These are phyloP conservation scores for Podocnemis expansa DNA, from an alignment of 2,113 vertebrate genomes.

Conservation along the genomic window DNA sequence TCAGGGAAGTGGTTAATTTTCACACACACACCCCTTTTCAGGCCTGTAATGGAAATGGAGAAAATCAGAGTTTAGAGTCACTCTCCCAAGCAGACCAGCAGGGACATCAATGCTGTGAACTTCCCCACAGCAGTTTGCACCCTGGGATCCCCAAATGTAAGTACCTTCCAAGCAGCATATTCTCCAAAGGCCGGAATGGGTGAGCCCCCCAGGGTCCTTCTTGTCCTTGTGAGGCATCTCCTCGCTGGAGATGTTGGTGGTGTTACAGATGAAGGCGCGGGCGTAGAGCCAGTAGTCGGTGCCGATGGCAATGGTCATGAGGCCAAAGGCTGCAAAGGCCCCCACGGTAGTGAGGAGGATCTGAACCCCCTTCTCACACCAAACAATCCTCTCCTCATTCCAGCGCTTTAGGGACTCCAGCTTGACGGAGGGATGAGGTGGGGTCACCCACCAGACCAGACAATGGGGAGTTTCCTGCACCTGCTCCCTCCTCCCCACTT, in stretches of 20 bases:
- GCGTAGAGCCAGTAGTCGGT: constrained; percentile 97
- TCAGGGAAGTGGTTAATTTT: constrained; percentile 97
- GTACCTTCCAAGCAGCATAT: constrained; percentile 94
- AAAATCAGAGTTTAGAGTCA: background rate
- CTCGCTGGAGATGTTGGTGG: constrained; percentile 85
- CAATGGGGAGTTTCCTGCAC: constrained; percentile 30
- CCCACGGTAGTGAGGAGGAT: constrained; percentile 92
- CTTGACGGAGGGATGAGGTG: constrained; percentile 67
- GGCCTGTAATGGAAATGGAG: constrained; percentile 75
- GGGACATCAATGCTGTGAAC: fast-evolving
- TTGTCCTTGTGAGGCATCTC: constrained; percentile 87
- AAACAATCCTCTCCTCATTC: constrained; percentile 84
- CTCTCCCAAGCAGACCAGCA: background rate
- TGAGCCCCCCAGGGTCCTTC: constrained; percentile 91
- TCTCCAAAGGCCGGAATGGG: constrained; percentile 93
- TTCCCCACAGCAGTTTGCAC: background rate
- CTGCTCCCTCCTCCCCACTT: constrained; percentile 28
- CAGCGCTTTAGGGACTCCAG: constrained; percentile 79
- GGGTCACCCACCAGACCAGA: constrained; percentile 67
- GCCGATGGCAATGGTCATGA: constrained; percentile 96
- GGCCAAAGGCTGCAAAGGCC: constrained; percentile 93
- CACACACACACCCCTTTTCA: constrained; percentile 90
- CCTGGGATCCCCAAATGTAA: background rate
- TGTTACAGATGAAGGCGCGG: constrained; percentile 92
- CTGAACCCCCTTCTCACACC: constrained; percentile 95